Conservation (phyloP, 2,797 vertebrate species). For the Psittacula echo region DNA sequence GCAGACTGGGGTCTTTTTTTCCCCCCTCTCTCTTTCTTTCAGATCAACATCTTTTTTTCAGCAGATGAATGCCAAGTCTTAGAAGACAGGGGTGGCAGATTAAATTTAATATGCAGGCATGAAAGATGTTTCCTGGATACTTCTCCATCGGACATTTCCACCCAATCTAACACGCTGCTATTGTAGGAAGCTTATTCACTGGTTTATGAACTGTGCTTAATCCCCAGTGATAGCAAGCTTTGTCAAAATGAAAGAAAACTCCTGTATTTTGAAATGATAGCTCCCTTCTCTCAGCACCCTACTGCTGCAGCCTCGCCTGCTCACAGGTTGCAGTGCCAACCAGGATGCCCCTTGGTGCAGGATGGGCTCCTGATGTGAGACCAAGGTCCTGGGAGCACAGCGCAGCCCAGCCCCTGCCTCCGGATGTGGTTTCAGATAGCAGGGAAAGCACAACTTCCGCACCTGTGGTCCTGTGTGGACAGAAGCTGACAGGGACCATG, state of each 20-base stretch:
- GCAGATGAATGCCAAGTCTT: conserved; percentile 76
- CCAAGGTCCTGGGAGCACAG: background rate
- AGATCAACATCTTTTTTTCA: conserved; percentile 59
- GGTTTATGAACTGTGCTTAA: conserved; percentile 81
- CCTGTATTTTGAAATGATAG: conserved; percentile 58
- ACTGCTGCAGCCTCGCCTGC: background rate
- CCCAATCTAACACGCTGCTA: conserved; percentile 79
- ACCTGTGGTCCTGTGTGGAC: background rate
- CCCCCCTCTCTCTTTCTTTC: background rate
- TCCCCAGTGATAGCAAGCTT: conserved; percentile 77
- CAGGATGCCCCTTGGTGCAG: background rate
- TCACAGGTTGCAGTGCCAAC: background rate
- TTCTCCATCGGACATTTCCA: conserved; percentile 74
- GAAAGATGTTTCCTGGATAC: conserved; percentile 93
- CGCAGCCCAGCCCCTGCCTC: background rate
- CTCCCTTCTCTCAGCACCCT: conserved; percentile 65
- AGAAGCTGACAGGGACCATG: background rate
- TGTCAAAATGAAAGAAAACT: conserved; percentile 29
- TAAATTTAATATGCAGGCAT: conserved; percentile 89
- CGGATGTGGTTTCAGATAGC: background rate
- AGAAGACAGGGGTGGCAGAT: conserved; percentile 82
- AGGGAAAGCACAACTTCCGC: background rate
- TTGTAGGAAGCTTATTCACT: conserved; percentile 85
- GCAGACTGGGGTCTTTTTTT: background rate
- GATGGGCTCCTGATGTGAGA: background rate